These are phyloP conservation scores for Dicaeum eximium DNA, from an alignment of 2,113 vertebrate genomes.

Conservation along the genomic window DNA sequence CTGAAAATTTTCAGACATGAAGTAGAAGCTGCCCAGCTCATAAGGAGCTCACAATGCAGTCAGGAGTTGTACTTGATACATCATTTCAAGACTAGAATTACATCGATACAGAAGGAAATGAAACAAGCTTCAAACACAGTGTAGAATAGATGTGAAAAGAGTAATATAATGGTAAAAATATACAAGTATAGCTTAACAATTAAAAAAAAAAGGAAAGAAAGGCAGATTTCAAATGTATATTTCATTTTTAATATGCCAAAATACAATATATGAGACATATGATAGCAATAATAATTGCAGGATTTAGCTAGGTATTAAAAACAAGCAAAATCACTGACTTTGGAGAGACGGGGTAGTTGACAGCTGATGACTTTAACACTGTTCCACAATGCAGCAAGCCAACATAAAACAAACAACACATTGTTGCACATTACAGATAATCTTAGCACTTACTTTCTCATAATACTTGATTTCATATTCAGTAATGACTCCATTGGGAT, in stretches of 20 bases:
- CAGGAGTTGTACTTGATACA: background rate
- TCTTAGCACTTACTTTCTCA: constrained; percentile 88
- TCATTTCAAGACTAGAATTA: background rate
- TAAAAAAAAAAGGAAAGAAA: background rate
- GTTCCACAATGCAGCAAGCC: background rate
- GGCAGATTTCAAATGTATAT: background rate
- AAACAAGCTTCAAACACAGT: background rate
- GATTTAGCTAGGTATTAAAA: background rate
- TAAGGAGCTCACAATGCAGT: background rate
- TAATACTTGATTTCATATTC: constrained; percentile 99
- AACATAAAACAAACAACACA: background rate
- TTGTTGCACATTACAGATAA: constrained; percentile 2
- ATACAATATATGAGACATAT: background rate
- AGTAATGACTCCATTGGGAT: constrained; percentile 98
- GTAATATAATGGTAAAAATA: background rate
- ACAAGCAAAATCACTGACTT: background rate
- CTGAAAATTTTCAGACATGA: background rate
- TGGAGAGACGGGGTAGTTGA: background rate
- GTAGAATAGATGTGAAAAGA: background rate
- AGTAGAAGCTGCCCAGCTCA: background rate
- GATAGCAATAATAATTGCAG: background rate
- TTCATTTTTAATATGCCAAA: background rate
- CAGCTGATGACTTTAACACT: background rate
- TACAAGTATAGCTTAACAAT: background rate
- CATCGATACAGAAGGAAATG: background rate